phyloP scores from a whole-genome alignment of 2,113 vertebrate species.

The Perca schrenkii region DNA sequence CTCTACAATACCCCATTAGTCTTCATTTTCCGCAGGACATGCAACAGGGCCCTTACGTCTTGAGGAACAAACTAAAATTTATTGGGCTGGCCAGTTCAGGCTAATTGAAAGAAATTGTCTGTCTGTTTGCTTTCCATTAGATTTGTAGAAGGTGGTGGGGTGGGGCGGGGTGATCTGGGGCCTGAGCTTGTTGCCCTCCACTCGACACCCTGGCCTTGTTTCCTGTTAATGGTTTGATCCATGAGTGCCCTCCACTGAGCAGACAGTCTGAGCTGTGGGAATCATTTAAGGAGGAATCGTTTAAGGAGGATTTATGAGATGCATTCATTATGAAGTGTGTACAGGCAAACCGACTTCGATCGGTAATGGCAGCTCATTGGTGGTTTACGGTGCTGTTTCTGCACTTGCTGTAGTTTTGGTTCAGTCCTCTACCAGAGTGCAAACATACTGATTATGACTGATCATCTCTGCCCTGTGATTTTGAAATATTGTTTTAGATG shows the following conservation, averaged over 20 bases:
- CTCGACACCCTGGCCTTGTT: slow-evolving; percentile 55
- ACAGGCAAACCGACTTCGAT: slow-evolving; percentile 66
- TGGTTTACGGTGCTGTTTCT: slow-evolving; percentile 39
- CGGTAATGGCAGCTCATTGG: slow-evolving; percentile 52
- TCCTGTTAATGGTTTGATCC: slow-evolving; percentile 79
- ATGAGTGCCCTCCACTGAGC: slow-evolving; percentile 75
- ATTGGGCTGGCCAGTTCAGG: slow-evolving; percentile 81
- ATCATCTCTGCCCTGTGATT: slow-evolving; percentile 22
- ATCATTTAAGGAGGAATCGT: slow-evolving; percentile 76
- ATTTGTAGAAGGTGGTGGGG: slow-evolving; percentile 58
- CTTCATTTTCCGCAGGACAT: slow-evolving; percentile 85
- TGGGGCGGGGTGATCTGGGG: slow-evolving; percentile 58
- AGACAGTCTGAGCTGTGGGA: slow-evolving; percentile 73
- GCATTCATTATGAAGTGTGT: slow-evolving; percentile 70
- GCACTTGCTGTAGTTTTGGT: slow-evolving; percentile 50
- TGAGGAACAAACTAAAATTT: slow-evolving; percentile 86
- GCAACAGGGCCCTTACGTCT: slow-evolving; percentile 83
- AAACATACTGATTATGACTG: slow-evolving; percentile 39
- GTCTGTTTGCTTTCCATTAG: slow-evolving; percentile 83
- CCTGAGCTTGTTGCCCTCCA: slow-evolving; percentile 61
- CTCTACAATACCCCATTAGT: slow-evolving; percentile 83
- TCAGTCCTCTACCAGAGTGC: slow-evolving; percentile 25
- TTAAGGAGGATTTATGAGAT: slow-evolving; percentile 79
- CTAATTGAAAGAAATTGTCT: slow-evolving; percentile 91
- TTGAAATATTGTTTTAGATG: slow-evolving; percentile 27